phyloP scores from a whole-genome alignment of 92 coral and sea anemone genomes.

The Actinostola sp. region DNA sequence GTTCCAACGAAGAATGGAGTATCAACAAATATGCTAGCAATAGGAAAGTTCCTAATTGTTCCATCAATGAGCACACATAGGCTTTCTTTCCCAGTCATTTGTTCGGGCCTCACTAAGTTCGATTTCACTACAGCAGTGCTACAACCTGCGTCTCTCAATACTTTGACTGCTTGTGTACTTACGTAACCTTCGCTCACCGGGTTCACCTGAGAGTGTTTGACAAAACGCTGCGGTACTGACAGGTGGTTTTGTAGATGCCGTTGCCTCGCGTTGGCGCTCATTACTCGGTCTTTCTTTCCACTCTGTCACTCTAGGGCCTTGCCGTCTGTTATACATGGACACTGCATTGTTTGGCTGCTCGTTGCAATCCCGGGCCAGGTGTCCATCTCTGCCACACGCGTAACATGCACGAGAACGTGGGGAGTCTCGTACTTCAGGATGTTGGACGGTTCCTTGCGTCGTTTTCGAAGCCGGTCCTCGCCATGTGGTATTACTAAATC shows the following conservation, averaged over 20 bases:
- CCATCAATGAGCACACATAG: constrained; percentile 36
- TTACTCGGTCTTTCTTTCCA: not conserved
- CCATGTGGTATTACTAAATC: too few species aligned
- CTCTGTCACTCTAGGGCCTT: not conserved
- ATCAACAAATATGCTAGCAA: constrained; percentile 22
- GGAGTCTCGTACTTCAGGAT: too few species aligned
- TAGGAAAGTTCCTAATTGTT: constrained; percentile 18
- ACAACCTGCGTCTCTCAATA: constrained; percentile 31
- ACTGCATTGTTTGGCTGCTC: constrained; percentile 3
- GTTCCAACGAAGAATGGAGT: constrained; percentile 27
- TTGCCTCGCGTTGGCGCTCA: constrained; percentile 4
- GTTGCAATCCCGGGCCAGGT: constrained; percentile 13
- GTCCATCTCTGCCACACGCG: constrained; percentile 7
- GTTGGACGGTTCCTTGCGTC: too few species aligned
- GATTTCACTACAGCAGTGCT: constrained; percentile 18
- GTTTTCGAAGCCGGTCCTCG: too few species aligned
- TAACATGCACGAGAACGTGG: too few species aligned
- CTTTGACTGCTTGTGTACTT: not conserved
- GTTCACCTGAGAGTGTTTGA: too few species aligned
- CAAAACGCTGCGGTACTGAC: too few species aligned
- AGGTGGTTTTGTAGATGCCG: too few species aligned
- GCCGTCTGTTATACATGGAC: constrained; percentile 2
- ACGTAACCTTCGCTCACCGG: constrained; percentile 4
- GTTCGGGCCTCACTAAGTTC: constrained; percentile 18
- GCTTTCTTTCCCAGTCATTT: constrained; percentile 20